Evolutionary conservation across 2,888 invertebrate genomes (phyloP).

Genomic region (Dermolepida albohirtum): DNA sequence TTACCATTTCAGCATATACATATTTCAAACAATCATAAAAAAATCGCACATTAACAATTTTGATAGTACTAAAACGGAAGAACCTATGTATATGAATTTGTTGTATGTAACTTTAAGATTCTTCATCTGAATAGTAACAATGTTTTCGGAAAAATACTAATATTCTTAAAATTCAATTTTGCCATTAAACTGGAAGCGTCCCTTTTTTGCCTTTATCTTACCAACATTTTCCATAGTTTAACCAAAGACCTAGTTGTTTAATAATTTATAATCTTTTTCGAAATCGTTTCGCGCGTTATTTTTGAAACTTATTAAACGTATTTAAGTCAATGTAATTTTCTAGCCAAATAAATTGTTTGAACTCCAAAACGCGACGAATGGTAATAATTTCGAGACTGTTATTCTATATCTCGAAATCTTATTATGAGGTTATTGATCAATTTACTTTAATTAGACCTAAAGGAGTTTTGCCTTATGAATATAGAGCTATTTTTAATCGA

Average conservation of each 20-base stretch:
- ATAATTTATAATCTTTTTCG: conserved; percentile 53
- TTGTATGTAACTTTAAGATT: conserved; percentile 52
- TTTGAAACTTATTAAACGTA: too few relatives aligned
- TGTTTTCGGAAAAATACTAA: too few relatives aligned
- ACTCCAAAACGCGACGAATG: conserved; percentile 55
- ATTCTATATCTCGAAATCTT: conserved; percentile 55
- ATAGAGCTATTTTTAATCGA: too few relatives aligned
- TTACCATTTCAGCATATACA: too few relatives aligned
- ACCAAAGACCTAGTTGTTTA: conserved; percentile 56
- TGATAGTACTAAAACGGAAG: conserved; percentile 62
- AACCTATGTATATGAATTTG: conserved; percentile 60
- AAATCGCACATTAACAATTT: too few relatives aligned
- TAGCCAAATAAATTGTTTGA: conserved; percentile 57
- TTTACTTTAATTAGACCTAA: too few relatives aligned
- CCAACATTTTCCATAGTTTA: conserved; percentile 63
- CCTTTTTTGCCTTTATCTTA: conserved; percentile 52
- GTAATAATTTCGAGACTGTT: conserved; percentile 53
- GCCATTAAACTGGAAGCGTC: too few relatives aligned
- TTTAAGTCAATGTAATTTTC: conserved; percentile 54
- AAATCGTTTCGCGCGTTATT: too few relatives aligned
- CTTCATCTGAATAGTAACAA: conserved; percentile 57
- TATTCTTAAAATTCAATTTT: too few relatives aligned
- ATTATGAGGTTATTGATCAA: too few relatives aligned
- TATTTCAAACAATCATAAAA: conserved; percentile 57
- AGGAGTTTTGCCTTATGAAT: too few relatives aligned